A percentile compares a stretch with the other conserved stretches of the same genome.
phyloP scores from a whole-genome alignment of 1,140 invertebrate species.

The Drosophila tristis region DNA sequence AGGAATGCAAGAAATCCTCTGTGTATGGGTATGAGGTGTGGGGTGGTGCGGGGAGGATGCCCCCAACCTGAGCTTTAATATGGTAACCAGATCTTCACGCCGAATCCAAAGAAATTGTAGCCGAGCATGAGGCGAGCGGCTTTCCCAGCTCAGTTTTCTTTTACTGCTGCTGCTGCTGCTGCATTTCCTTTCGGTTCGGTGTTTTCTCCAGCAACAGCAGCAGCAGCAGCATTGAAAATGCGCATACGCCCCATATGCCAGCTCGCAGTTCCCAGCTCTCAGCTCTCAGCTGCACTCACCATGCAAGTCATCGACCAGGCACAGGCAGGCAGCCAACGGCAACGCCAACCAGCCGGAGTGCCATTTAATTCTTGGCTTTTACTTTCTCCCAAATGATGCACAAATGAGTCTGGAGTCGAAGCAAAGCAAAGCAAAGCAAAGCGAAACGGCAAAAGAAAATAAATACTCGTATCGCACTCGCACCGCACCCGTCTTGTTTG shows the following conservation, averaged over 20 bases:
- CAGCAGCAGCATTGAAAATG: conserved; percentile 46
- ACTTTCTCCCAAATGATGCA: conserved; percentile 81
- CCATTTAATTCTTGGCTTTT: conserved; percentile 80
- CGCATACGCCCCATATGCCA: conserved; percentile 72
- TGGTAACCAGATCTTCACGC: conserved; percentile 31
- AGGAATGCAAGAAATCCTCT: conserved; percentile 32
- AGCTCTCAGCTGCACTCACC: conserved; percentile 29
- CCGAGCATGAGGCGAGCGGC: conserved; percentile 33
- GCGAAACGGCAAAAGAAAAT: conserved; percentile 42
- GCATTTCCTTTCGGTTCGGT: conserved; percentile 49
- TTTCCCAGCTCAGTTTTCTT: conserved; percentile 60
- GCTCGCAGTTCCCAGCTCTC: neutral
- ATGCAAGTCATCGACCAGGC: conserved; percentile 76
- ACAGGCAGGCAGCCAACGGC: conserved; percentile 6
- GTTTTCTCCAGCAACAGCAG: conserved; percentile 8
- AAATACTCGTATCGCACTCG: too few species aligned
- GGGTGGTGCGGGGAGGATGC: too few species aligned
- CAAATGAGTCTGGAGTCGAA: conserved; percentile 65
- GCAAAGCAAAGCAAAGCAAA: conserved; percentile 18
- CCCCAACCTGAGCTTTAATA: neutral
- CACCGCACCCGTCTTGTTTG: conserved; percentile 44
- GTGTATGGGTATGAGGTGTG: neutral
- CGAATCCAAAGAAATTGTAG: conserved; percentile 45
- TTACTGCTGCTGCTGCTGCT: conserved; percentile 42
- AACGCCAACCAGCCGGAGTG: conserved; percentile 24